Evolutionary conservation across 2,888 invertebrate genomes (phyloP), one percentile per base, ranked within the genome.

Genomic region (Cinara cedri): DNA sequence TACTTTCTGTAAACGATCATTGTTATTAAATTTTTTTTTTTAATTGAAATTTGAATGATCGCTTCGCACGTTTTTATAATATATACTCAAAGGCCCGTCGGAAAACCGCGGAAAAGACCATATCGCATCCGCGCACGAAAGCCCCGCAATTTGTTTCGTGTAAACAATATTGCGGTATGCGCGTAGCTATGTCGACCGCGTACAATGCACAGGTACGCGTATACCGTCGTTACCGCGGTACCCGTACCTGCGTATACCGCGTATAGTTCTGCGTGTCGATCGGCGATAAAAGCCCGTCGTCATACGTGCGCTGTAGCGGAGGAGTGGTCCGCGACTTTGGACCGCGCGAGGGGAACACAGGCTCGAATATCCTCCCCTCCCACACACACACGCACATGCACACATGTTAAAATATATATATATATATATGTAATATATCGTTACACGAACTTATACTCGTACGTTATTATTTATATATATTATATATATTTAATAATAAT

Each of bases 221-320:
- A 13, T 51, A 16, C 34, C 16, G 49, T 10, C 19, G 54, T 54
- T 8, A 55, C 21, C 21, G 21, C 13, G 11, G 21, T 9, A 16
- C 16, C 6, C 34, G 14, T n/a, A n/a, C n/a, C n/a, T n/a, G n/a
- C n/a, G n/a, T n/a, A n/a, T n/a, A n/a, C n/a, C n/a, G n/a, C n/a
- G n/a, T n/a, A n/a, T n/a, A n/a, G n/a, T 26, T 26, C 57, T 49
- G 57, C 72, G 57, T 72, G 57, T 60, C 72, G 72, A 72, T 72
- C 72, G 14, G 16, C 0, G 72, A 72, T 72, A 72, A 72, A 60
- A 60, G 72, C 60, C 60, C 46, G 46, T 72, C 60, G 46, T 55
- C 19, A 26, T 16, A 16, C 34, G 42, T 63, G 42, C 34, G 34
- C n/a, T n/a, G n/a, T n/a, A n/a, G n/a, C n/a, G n/a, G n/a, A n/a